Conservation (phyloP, 2,888 invertebrate genomes). For the Cerceris ruficornis region DNA sequence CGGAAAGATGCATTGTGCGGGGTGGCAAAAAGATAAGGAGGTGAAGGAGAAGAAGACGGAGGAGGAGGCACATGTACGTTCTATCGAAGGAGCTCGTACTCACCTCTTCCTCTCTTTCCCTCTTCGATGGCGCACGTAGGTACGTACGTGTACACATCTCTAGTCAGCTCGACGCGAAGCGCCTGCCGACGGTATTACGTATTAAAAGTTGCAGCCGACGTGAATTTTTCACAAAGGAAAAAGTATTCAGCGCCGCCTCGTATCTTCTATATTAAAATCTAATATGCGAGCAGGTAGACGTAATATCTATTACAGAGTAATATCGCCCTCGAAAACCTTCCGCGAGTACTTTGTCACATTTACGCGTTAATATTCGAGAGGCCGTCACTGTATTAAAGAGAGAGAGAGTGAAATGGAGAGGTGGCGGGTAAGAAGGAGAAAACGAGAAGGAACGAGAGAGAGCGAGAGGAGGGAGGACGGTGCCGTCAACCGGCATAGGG, state of each 20-base stretch:
- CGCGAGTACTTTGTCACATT: conserved; percentile 71
- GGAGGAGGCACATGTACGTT: conserved; percentile 12
- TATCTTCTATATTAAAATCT: conserved; percentile 74
- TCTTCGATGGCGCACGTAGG: conserved; percentile 55
- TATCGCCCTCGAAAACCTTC: conserved; percentile 72
- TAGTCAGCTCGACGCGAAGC: conserved; percentile 49
- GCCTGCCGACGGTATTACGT: conserved; percentile 68
- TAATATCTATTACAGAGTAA: conserved; percentile 76
- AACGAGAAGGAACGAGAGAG: too few species aligned
- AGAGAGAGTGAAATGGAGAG: conserved; percentile 25
- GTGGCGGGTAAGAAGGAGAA: not conserved
- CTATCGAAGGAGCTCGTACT: conserved; percentile 41
- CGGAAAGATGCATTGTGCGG: conserved; percentile 1
- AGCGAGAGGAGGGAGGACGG: conserved; percentile 1
- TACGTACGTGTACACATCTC: conserved; percentile 46
- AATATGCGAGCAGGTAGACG: conserved; percentile 70
- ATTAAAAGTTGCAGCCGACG: conserved; percentile 71
- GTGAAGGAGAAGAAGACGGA: not conserved
- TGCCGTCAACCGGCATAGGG: not conserved
- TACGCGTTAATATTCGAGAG: conserved; percentile 66
- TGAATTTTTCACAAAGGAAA: conserved; percentile 73
- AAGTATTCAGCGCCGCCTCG: conserved; percentile 66
- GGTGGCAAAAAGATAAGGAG: not conserved
- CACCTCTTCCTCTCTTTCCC: conserved; percentile 28
- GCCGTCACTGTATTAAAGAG: conserved; percentile 60